Percentiles rank a stretch among this genome's conserved stretches.
phyloP scores from a whole-genome alignment of 1,140 invertebrate species.

The Caenorhabditis tropicalis region DNA sequence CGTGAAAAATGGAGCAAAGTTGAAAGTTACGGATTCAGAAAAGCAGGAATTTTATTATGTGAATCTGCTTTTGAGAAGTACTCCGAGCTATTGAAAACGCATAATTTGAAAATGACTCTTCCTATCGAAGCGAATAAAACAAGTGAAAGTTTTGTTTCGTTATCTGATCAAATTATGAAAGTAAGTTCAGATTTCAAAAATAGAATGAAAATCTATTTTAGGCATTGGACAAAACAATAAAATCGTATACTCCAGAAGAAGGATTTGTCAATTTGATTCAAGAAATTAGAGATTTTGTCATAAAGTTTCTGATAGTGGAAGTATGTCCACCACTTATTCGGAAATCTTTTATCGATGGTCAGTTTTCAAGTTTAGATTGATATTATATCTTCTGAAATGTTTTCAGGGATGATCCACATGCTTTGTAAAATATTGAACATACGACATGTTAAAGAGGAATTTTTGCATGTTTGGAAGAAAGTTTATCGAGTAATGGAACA shows the following conservation, averaged over 20 bases:
- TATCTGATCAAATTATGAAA: slow-evolving; percentile 56
- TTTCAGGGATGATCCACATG: slow-evolving; percentile 60
- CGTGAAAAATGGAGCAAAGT: slow-evolving; percentile 62
- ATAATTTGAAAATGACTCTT: slow-evolving; percentile 49
- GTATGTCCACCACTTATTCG: slow-evolving; percentile 64
- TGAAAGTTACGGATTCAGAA: slow-evolving; percentile 55
- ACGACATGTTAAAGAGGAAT: slow-evolving; percentile 55
- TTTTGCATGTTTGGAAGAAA: slow-evolving; percentile 65
- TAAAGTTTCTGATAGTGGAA: slow-evolving; percentile 60
- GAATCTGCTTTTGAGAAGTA: slow-evolving; percentile 45
- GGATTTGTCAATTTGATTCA: slow-evolving; percentile 61
- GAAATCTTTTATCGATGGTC: slow-evolving; percentile 65
- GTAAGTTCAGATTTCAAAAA: not conserved
- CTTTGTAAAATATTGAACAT: slow-evolving; percentile 58
- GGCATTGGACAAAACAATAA: slow-evolving; percentile 61
- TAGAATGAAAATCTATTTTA: slow-evolving; percentile 36
- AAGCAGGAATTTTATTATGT: slow-evolving; percentile 57
- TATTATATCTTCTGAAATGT: not conserved
- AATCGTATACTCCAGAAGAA: slow-evolving; percentile 52
- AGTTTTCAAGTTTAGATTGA: not conserved
- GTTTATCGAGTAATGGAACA: slow-evolving; percentile 69
- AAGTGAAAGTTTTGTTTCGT: slow-evolving; percentile 54
- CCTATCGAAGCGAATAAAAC: slow-evolving; percentile 50
- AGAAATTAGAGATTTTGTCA: slow-evolving; percentile 56
- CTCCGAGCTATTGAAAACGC: slow-evolving; percentile 1